Conservation (phyloP, 2,113 vertebrate species). For the Saguinus midas region DNA sequence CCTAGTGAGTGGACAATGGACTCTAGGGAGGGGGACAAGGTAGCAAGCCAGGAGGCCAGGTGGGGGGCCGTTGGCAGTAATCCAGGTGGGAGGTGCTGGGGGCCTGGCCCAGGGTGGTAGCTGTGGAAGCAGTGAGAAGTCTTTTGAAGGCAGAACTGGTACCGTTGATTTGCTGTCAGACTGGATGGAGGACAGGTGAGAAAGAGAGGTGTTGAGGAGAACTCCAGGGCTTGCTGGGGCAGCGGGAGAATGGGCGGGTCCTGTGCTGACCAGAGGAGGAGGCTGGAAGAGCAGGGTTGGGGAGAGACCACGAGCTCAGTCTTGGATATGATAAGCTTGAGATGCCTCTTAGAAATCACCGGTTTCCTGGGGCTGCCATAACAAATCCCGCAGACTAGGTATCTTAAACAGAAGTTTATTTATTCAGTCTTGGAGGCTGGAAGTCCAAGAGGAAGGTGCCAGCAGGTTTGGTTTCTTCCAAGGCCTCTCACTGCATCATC, state of each 20-base stretch:
- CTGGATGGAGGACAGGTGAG: rapidly evolving
- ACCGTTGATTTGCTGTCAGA: rapidly evolving
- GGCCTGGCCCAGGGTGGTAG: neutral
- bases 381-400: rapidly evolving
- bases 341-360: neutral
- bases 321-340: neutral
- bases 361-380: rapidly evolving
- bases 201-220: rapidly evolving
- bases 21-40: neutral
- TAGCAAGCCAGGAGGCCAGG: neutral
- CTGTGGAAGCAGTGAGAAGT: rapidly evolving
- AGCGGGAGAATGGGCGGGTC: neutral
- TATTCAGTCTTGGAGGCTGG: neutral
- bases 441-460: too few species aligned
- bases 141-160: neutral
- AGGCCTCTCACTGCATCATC: too few species aligned
- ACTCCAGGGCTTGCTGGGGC: rapidly evolving
- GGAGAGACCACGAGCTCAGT: neutral
- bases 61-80: neutral
- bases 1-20: neutral
- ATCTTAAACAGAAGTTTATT: rapidly evolving
- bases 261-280: too few species aligned
- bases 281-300: rapidly evolving
- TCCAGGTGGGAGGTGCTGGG: neutral
- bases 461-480: rapidly evolving